Evolutionary conservation across 2,888 invertebrate genomes (phyloP).

Genomic region (Lycia hirtaria): DNA sequence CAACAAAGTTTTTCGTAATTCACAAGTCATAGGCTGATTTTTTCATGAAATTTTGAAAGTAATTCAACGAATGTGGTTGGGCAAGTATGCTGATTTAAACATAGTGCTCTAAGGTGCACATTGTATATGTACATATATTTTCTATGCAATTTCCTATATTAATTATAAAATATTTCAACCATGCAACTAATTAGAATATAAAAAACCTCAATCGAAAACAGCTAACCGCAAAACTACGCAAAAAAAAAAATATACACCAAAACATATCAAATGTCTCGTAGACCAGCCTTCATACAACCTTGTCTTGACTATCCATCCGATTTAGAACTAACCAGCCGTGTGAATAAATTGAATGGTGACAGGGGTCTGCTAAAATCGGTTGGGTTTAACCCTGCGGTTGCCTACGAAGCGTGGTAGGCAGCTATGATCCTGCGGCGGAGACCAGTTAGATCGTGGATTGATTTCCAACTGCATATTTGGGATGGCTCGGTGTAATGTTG

Average conservation of each 20-base stretch:
- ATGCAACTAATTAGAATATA: neutral
- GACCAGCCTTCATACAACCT: conserved; percentile 42
- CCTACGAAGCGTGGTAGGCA: conserved; percentile 50
- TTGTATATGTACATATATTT: neutral
- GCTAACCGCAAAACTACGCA: conserved; percentile 37
- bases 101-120: no score
- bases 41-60: no score
- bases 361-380: conserved; percentile 29
- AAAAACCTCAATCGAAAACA: conserved; percentile 29
- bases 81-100: neutral
- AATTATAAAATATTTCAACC: neutral
- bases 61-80: no score
- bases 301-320: conserved; percentile 27
- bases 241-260: conserved; percentile 31
- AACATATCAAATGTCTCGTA: conserved; percentile 34
- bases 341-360: conserved; percentile 20
- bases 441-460: conserved; percentile 65
- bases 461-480: conserved; percentile 71
- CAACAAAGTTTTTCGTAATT: no score
- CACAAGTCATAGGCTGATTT: no score
- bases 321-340: conserved; percentile 26
- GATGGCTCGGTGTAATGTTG: conserved; percentile 63
- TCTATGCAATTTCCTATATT: conserved; percentile 4
- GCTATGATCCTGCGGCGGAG: conserved; percentile 64
- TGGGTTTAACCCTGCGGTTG: conserved; percentile 29